Evolutionary conservation across 2,113 vertebrate species (phyloP).

Genomic region (Chascanopsetta lugubris): DNA sequence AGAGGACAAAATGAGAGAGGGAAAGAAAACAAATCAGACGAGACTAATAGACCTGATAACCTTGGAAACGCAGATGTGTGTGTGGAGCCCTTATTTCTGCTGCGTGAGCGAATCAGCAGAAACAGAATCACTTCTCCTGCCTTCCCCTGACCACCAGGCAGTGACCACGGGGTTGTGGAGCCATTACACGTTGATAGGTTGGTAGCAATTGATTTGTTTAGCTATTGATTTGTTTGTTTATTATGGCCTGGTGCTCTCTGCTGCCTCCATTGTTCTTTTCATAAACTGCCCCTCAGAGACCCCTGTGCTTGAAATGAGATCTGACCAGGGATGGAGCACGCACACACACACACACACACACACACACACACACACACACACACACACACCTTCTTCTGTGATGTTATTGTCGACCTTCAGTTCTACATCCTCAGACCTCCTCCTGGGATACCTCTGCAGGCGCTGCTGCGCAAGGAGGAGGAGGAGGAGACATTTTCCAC

Average conservation of each 20-base stretch:
- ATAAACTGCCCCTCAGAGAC: conserved; percentile 41
- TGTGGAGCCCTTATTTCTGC: conserved; percentile 51
- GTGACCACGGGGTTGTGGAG: conserved; percentile 16
- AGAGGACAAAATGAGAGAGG: conserved; percentile 68
- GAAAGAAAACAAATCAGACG: conserved; percentile 5
- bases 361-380: too few species aligned
- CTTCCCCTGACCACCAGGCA: conserved; percentile 1
- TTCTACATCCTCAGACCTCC: conserved; percentile 28
- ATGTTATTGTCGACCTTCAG: conserved; percentile 50
- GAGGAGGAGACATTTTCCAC: conserved; percentile 19
- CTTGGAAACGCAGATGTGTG: conserved; percentile 54
- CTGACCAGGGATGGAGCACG: conserved; percentile 20
- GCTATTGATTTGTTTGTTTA: conserved; percentile 70
- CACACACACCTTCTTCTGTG: conserved; percentile 31
- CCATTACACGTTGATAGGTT: conserved; percentile 35
- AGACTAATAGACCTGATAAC: conserved; percentile 40
- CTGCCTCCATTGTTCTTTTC: conserved; percentile 22
- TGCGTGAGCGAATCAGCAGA: conserved; percentile 47
- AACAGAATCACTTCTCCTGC: conserved; percentile 19
- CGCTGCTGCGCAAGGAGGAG: too few species aligned
- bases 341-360: too few species aligned
- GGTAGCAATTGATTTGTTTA: conserved; percentile 60
- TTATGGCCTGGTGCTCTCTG: conserved; percentile 19
- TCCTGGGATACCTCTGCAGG: conserved; percentile 44
- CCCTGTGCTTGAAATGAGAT: conserved; percentile 43